Conservation (phyloP, 2,888 invertebrate genomes). For the Drosophila borborema region DNA sequence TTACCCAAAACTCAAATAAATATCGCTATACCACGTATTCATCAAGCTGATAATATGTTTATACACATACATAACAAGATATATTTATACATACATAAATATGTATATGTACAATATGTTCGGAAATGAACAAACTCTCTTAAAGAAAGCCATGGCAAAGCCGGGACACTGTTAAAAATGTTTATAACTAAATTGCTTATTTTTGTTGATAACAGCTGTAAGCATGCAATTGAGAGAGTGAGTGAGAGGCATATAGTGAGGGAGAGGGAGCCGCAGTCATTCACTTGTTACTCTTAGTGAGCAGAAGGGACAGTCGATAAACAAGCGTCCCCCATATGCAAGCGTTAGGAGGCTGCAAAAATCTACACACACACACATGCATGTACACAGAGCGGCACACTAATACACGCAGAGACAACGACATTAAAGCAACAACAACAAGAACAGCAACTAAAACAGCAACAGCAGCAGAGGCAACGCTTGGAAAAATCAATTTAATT, state of each 20-base stretch:
- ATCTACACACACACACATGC: constrained; percentile 4
- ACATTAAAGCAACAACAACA: constrained; percentile 33
- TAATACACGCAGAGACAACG: constrained; percentile 20
- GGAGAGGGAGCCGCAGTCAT: constrained; percentile 18
- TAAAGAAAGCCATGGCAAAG: not conserved
- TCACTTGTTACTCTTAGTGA: constrained; percentile 67
- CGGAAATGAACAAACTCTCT: not conserved
- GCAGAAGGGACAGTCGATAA: constrained; percentile 20
- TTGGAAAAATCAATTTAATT: constrained; percentile 73
- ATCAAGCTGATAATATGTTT: constrained; percentile 36
- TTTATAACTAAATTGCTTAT: constrained; percentile 28
- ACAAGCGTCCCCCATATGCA: constrained; percentile 20
- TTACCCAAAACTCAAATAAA: not conserved
- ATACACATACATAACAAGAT: constrained; percentile 1
- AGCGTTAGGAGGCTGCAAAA: constrained; percentile 55
- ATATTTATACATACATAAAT: not conserved
- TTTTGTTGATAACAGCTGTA: constrained; percentile 18
- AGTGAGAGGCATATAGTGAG: not conserved
- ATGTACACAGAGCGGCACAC: constrained; percentile 4
- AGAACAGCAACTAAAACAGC: constrained; percentile 23
- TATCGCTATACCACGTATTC: constrained; percentile 40
- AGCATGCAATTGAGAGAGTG: constrained; percentile 5
- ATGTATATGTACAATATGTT: constrained; percentile 1
- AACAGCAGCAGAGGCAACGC: constrained; percentile 24
- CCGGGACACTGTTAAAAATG: constrained; percentile 3